Evolutionary conservation across 1,140 invertebrate genomes (phyloP).

Genomic region (Cataglyphis hispanica): DNA sequence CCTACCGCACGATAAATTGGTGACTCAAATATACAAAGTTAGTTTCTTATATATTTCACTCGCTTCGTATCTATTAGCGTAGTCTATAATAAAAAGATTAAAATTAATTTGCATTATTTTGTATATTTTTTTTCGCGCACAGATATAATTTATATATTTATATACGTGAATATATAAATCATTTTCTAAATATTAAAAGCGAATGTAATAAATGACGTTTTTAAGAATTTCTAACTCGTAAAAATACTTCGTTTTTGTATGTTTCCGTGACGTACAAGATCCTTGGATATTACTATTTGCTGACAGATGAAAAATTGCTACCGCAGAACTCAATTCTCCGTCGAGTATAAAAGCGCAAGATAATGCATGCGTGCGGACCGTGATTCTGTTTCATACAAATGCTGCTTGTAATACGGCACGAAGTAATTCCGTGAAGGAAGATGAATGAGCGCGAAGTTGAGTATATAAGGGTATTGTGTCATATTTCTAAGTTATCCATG

Average conservation of each 20-base stretch:
- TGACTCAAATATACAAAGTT: constrained; percentile 22
- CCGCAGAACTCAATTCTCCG: constrained; percentile 43
- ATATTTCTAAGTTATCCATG: constrained; percentile 40
- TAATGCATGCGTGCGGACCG: constrained; percentile 34
- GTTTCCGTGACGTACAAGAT: background rate
- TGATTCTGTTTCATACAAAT: constrained; percentile 49
- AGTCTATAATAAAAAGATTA: background rate
- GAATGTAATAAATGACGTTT: constrained; percentile 7
- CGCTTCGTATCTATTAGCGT: background rate
- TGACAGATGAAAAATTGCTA: constrained; percentile 54
- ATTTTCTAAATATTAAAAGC: constrained; percentile 6
- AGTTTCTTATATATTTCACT: no score
- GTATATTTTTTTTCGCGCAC: no score
- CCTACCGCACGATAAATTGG: background rate
- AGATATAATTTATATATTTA: background rate
- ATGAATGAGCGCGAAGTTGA: background rate
- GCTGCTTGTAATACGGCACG: constrained; percentile 1
- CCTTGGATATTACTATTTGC: constrained; percentile 20
- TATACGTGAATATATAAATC: background rate
- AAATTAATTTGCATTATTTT: background rate
- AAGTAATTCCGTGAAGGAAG: background rate
- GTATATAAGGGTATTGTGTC: constrained; percentile 19
- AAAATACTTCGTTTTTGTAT: background rate
- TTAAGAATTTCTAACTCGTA: background rate
- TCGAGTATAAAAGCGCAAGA: background rate